Evolutionary conservation across 2,113 vertebrate genomes (phyloP).

Genomic region (Natator depressus): DNA sequence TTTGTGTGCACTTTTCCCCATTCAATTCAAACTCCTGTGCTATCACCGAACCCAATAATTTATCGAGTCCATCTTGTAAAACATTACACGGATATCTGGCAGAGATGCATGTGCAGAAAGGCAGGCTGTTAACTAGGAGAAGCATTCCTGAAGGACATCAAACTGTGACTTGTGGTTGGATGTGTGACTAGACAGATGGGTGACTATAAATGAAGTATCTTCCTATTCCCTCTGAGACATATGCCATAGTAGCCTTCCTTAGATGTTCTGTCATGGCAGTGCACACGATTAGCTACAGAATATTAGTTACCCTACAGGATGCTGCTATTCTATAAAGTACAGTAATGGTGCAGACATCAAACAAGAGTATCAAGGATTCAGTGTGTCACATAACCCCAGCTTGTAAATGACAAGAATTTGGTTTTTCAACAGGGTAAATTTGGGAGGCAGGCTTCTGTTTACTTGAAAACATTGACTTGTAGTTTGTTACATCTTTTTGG

Average conservation of each 20-base stretch:
- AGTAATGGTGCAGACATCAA: slow-evolving; percentile 60
- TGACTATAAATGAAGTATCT: slow-evolving; percentile 77
- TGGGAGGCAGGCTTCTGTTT: slow-evolving; percentile 47
- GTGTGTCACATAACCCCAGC: slow-evolving; percentile 26
- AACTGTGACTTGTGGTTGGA: slow-evolving; percentile 48
- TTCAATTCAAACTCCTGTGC: neutral
- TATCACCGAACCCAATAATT: neutral
- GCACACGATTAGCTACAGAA: slow-evolving; percentile 81
- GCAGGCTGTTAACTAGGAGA: slow-evolving; percentile 11
- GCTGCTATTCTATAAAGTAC: slow-evolving; percentile 66
- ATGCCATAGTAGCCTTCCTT: slow-evolving; percentile 69
- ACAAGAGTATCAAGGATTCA: slow-evolving; percentile 38
- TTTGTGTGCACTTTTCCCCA: neutral
- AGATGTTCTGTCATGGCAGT: slow-evolving; percentile 66
- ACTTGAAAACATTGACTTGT: neutral
- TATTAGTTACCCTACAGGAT: slow-evolving; percentile 80
- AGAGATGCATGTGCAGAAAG: neutral
- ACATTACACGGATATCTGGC: neutral
- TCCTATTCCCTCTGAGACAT: slow-evolving; percentile 75
- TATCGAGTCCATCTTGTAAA: neutral
- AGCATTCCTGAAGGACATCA: slow-evolving; percentile 75
- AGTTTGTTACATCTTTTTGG: slow-evolving; percentile 31
- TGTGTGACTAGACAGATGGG: slow-evolving; percentile 80
- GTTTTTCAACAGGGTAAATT: slow-evolving; percentile 63
- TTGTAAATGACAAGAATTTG: slow-evolving; percentile 58